Base-by-base conservation (phyloP, 2,797 vertebrate species). In the Steatocranus sp. region DNA sequence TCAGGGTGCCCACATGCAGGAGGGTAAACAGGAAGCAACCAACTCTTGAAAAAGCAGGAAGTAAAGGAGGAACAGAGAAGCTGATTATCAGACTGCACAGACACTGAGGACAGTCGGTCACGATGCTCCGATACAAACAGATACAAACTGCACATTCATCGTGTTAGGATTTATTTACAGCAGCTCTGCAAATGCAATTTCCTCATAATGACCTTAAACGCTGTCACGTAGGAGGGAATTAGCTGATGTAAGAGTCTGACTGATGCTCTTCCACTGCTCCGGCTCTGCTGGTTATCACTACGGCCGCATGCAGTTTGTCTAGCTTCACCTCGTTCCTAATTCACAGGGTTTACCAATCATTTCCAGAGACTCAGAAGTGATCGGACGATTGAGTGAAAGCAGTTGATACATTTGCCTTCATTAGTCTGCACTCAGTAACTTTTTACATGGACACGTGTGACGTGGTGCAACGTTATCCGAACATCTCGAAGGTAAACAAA, bases 401-500 rank as follows among this genome's bases (percentile, higher is more conserved):
- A 56, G 15, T 32, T 10, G 25, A 56, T 27, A 1, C 54, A 0
- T 32, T 30, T 18, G 27, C 27, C 54, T 34, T 61, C 56, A n/a
- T 61, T 11, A 1, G 18, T 34, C 56, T n/a, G 30, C 17, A n/a
- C 56, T 61, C 56, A 12, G 1, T 5, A n/a, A 61, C 4, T 1
- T 61, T 61, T 0, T 34, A 11, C 7, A 34, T 0, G 32, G 56
- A 61, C 32, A 61, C 1, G 11, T n/a, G 56, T n/a, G 56, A 12
- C 4, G 6, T 34, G 17, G 6, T 61, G 30, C 56, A 61, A 61
- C 30, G 0, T 30, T 56, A 54, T 0, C 25, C 15, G 6, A 1
- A 6, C 15, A 1, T 58, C 54, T 54, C 8, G 12, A 12, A 9
- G 51, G 23, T 15, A 9, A 54, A 54, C 5, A 51, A 51, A 51